Percentiles rank a stretch among this genome's conserved stretches.
phyloP scores from a whole-genome alignment of 2,113 vertebrate genomes.

The Chamaea fasciata region DNA sequence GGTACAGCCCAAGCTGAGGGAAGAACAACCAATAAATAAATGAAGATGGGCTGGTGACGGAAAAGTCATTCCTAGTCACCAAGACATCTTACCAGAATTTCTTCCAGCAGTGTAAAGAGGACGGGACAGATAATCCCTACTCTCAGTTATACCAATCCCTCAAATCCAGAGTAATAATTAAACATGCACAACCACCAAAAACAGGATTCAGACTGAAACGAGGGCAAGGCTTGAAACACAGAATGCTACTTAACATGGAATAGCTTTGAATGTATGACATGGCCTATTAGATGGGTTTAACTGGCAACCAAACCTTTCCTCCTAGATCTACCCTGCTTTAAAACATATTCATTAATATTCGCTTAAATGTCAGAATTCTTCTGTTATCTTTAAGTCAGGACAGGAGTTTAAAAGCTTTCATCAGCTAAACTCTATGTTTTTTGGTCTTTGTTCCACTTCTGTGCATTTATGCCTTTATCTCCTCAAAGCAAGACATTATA shows the following conservation, averaged over 20 bases:
- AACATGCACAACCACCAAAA: background rate
- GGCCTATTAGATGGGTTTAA: background rate
- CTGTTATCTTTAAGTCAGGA: background rate
- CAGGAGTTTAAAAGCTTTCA: background rate
- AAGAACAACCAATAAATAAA: slow-evolving; percentile 50
- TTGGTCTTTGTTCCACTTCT: background rate
- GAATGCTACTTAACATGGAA: background rate
- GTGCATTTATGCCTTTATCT: background rate
- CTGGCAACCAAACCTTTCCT: background rate
- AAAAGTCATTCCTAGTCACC: slow-evolving; percentile 3
- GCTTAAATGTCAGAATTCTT: background rate
- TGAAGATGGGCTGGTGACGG: background rate
- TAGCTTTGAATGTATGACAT: background rate
- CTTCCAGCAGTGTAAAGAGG: background rate
- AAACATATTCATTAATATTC: background rate
- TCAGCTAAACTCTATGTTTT: background rate
- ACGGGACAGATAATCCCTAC: background rate
- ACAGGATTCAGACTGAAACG: background rate
- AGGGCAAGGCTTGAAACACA: background rate
- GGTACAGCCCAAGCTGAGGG: background rate
- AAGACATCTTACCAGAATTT: background rate
- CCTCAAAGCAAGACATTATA: background rate
- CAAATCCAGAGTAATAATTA: background rate
- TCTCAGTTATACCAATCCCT: background rate
- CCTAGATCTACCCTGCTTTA: background rate